Evolutionary conservation across 1,140 invertebrate genomes (phyloP).

Genomic region (Saccostrea echinata): DNA sequence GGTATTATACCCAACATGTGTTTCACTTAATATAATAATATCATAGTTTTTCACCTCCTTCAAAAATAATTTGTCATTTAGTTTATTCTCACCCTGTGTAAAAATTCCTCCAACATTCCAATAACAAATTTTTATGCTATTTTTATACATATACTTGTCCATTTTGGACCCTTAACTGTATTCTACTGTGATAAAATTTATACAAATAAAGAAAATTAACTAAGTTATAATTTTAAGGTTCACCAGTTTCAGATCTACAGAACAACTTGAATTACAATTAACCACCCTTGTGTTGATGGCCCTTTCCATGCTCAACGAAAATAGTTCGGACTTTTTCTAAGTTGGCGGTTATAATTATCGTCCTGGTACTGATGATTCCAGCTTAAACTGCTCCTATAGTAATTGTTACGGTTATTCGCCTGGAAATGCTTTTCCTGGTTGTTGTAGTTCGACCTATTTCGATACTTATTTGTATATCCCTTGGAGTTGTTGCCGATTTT

Average conservation of each 20-base stretch:
- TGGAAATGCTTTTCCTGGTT: background rate
- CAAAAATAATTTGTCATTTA: background rate
- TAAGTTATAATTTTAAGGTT: background rate
- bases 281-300: background rate
- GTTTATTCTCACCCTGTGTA: background rate
- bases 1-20: constrained; percentile 16
- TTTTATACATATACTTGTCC: background rate
- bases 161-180: background rate
- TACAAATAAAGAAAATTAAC: background rate
- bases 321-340: background rate
- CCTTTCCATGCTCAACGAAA: background rate
- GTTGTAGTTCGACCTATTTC: no score
- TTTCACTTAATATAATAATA: constrained; percentile 6
- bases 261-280: background rate
- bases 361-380: background rate
- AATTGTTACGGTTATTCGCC: background rate
- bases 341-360: background rate
- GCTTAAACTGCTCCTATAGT: background rate
- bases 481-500: background rate
- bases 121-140: background rate
- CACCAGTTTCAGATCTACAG: background rate
- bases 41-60: constrained; percentile 17
- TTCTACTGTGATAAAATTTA: no score
- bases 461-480: background rate
- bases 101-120: constrained; percentile 15